phyloP scores from a whole-genome alignment of 2,113 vertebrate species.

The Dicaeum eximium region DNA sequence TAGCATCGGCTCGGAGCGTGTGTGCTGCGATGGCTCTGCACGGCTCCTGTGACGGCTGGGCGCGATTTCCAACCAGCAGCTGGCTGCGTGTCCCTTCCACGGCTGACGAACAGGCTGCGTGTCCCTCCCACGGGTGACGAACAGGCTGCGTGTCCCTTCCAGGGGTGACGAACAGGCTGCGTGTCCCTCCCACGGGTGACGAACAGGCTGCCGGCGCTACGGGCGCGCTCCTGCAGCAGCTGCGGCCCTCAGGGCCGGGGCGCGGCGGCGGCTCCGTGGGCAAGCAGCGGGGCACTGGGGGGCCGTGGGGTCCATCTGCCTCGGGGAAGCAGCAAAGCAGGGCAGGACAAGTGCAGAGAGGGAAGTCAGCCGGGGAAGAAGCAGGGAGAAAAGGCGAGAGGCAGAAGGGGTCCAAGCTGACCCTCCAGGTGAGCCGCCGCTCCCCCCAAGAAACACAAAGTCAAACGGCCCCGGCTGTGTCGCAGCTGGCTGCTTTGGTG shows the following conservation, averaged over 20 bases:
- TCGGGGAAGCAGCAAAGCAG: background rate
- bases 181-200: too few species aligned
- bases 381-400: background rate
- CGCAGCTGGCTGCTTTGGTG: background rate
- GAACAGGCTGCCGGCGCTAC: background rate
- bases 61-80: too few species aligned
- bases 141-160: background rate
- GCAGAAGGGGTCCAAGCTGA: too few species aligned
- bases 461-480: too few species aligned
- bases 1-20: background rate
- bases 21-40: background rate
- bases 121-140: too few species aligned
- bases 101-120: too few species aligned
- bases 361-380: background rate
- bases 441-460: background rate
- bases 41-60: background rate
- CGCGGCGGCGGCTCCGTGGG: background rate
- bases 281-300: too few species aligned
- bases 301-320: rapidly evolving
- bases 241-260: too few species aligned
- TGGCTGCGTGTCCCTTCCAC: background rate
- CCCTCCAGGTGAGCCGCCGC: background rate
- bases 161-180: too few species aligned
- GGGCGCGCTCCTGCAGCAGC: background rate
- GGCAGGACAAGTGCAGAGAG: background rate